Evolutionary conservation across 2,113 vertebrate genomes (phyloP), one percentile per base, ranked within the genome.

Genomic region (Conger conger): DNA sequence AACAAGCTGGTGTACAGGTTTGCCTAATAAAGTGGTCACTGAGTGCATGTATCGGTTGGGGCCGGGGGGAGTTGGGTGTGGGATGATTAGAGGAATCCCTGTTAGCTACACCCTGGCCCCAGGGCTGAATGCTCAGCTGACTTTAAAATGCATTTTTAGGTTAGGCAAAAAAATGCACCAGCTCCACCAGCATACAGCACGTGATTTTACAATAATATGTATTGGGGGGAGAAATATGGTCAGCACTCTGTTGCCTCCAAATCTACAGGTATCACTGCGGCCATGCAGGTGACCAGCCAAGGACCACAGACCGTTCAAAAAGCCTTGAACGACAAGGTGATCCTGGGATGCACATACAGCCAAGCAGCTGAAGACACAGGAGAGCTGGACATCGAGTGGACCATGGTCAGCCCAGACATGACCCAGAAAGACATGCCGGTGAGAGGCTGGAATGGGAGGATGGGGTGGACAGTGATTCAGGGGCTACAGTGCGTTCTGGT

Each of bases 301-400:
- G 95, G 94, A 16, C 88, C 93, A 0, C 94, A 98, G 89, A 94
- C 96, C 27, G 85, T 98, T 60, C 94, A 96, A 54, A 91, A 94
- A 81, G 93, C 96, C 0, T 90, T 91, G 82, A 96, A 96, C 0
- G 92, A 94, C n/a, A 92, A 89, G 0, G 94, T 96, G 76, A 93
- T 76, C 9, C 89, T 99, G 86, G 95, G 93, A 0, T 99, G 97
- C 88, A 97, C 96, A 30, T 99, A 95, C 78, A 90, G 89, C 0
- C 88, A 95, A 0, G 93, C 86, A 23, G 54, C 93, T 0, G 76
- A 90, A 35, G 97, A 98, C 89, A 91, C 89, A 0, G 97, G 97
- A 38, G 94, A 95, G 4, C 93, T 94, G 63, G 93, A 97, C 88
- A 96, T 97, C 8, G 98, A 98, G 80, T 99, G 97, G 97, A 95